Conservation (phyloP, 2,888 invertebrate species). For the Luperina testacea region DNA sequence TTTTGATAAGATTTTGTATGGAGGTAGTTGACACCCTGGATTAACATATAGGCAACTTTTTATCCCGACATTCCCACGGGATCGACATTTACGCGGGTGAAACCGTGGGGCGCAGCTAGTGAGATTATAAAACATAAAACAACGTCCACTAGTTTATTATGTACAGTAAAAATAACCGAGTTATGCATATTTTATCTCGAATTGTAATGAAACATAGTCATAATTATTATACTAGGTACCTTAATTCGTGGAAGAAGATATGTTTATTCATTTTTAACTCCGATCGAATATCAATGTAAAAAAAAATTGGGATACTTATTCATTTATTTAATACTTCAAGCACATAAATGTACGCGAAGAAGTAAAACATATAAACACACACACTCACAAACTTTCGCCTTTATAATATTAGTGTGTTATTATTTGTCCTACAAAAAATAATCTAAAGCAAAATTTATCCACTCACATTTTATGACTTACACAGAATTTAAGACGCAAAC, state of each 20-base stretch:
- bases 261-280: not conserved
- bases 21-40: too few species aligned
- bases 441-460: conserved; percentile 25
- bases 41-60: too few species aligned
- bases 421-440: conserved; percentile 25
- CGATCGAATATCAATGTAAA: not conserved
- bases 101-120: not conserved
- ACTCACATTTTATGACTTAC: conserved; percentile 38
- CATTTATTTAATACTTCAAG: too few species aligned
- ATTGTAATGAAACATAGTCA: too few species aligned
- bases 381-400: too few species aligned
- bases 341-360: too few species aligned
- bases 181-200: conserved; percentile 19
- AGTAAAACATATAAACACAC: too few species aligned
- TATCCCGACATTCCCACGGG: too few species aligned
- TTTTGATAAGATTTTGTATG: too few species aligned
- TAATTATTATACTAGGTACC: too few species aligned
- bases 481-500: conserved; percentile 33
- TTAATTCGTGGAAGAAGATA: not conserved
- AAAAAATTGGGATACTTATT: not conserved
- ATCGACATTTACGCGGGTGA: too few species aligned
- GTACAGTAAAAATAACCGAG: conserved; percentile 14
- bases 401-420: not conserved
- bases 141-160: conserved; percentile 15
- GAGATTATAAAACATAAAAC: conserved; percentile 33